Base-by-base conservation (phyloP, 2,888 invertebrate genomes). In the Disparrhopalites patrizii region DNA sequence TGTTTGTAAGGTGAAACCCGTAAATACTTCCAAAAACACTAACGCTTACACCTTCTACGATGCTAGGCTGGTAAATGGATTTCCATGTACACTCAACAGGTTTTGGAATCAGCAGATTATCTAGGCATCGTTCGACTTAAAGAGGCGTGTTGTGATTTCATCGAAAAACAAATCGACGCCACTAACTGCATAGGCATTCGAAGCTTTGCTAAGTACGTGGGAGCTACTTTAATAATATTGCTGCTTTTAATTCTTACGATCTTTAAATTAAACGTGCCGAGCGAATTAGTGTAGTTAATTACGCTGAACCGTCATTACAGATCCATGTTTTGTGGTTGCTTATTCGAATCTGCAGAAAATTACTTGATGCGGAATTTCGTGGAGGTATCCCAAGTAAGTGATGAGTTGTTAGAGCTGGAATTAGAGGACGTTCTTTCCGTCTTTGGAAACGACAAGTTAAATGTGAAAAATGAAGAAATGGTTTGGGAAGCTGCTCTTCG, bases 71-170 rank as follows among this genome's bases (percentile, higher is more conserved):
- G 8, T 8, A 50, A 13, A 10, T 50, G n/a, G n/a, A n/a, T 50
- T 64, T 31, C n/a, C n/a, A n/a, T n/a, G n/a, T n/a, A n/a, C n/a
- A n/a, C n/a, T n/a, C n/a, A n/a, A n/a, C 25, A 70, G 76, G 81
- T 95, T 15, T 83, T 94, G 43, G 86, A 89, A 75, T 88, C 90
- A 0, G 91, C 94, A 2, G 94, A 95, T 81, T 94, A 93, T 78
- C 85, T 95, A 62, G 88, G 90, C 76, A 88, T 94, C 73, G 81
- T 89, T 52, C 91, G 91, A 0, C 86, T 94, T 86, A 89, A 73
- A 83, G 86, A 89, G 71, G 83, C 88, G 23, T 94, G 94, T 79
- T 89, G 89, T 76, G 85, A 89, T 54, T 91, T 86, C 77, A 83
- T 95, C 18, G 83, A 85, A 62, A 80, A 80, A 47, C 85, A 86